These are phyloP conservation scores for Polypterus senegalus DNA, from an alignment of 2,113 vertebrate species.

Conservation along the genomic window DNA sequence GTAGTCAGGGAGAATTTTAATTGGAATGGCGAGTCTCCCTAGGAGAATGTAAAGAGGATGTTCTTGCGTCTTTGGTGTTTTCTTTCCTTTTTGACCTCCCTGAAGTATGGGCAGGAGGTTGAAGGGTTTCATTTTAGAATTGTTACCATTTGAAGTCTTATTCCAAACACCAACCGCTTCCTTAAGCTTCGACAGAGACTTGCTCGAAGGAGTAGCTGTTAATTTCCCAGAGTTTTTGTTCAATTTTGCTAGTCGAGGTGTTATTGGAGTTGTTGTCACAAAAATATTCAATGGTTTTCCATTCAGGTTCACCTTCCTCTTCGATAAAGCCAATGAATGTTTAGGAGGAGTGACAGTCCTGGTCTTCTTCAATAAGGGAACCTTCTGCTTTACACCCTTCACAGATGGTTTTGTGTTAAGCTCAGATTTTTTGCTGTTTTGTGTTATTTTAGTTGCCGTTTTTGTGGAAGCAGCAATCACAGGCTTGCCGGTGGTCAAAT, in stretches of 20 bases:
- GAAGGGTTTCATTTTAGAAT: too few species aligned
- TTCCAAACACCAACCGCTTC: too few species aligned
- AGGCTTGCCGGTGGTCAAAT: not conserved
- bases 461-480: not conserved
- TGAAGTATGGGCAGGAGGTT: constrained; percentile 18
- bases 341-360: too few species aligned
- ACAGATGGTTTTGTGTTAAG: not conserved
- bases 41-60: constrained; percentile 43
- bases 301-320: too few species aligned
- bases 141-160: too few species aligned
- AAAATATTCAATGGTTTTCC: not conserved
- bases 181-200: too few species aligned
- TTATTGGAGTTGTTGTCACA: not conserved
- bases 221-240: too few species aligned
- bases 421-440: not conserved
- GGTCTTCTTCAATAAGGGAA: too few species aligned
- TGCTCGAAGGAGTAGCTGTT: too few species aligned
- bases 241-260: not conserved
- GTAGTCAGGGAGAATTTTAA: constrained; percentile 48
- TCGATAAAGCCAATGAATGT: too few species aligned
- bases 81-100: constrained; percentile 19
- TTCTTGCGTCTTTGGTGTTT: constrained; percentile 17
- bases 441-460: not conserved
- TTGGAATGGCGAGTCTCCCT: constrained; percentile 51
- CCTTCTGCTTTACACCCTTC: too few species aligned